A percentile compares a stretch with the other conserved stretches of the same genome.
Evolutionary conservation across 2,888 invertebrate genomes (phyloP).

Genomic region (Linhomoeus sp.): DNA sequence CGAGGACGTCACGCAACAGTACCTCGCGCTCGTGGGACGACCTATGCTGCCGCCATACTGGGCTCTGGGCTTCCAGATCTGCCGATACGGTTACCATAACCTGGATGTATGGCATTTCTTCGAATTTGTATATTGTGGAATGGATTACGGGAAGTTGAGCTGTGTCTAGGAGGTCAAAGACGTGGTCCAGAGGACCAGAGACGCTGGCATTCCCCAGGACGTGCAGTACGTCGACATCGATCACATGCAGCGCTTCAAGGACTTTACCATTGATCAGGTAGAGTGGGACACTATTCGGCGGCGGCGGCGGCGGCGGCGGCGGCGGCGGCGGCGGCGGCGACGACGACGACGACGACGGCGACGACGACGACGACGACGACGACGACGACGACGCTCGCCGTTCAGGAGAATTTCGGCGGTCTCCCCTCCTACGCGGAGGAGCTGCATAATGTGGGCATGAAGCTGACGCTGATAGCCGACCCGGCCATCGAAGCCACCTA

Average conservation of each 20-base stretch:
- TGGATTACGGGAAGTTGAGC: too few relatives aligned
- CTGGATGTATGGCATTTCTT: too few relatives aligned
- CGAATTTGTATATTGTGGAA: too few relatives aligned
- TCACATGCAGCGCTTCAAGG: slow-evolving; percentile 56
- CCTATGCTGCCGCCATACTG: slow-evolving; percentile 26
- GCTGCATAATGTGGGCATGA: slow-evolving; percentile 14
- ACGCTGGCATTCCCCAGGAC: slow-evolving; percentile 33
- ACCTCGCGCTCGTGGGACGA: slow-evolving; percentile 8
- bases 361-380: too few relatives aligned
- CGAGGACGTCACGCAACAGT: slow-evolving; percentile 24
- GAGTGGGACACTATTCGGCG: too few relatives aligned
- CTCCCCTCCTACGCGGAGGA: slow-evolving; percentile 4
- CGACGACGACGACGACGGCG: too few relatives aligned
- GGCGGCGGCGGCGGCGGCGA: too few relatives aligned
- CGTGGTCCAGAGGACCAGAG: slow-evolving; percentile 21
- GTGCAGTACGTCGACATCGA: slow-evolving; percentile 66
- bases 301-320: too few relatives aligned
- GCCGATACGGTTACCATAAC: slow-evolving; percentile 13
- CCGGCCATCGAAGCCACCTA: slow-evolving; percentile 20
- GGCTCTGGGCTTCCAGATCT: slow-evolving; percentile 25
- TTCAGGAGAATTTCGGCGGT: too few relatives aligned
- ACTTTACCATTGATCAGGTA: slow-evolving; percentile 41
- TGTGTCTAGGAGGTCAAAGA: neutral
- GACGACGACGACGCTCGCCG: too few relatives aligned
- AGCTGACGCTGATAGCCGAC: slow-evolving; percentile 19